A percentile compares a stretch with the other conserved stretches of the same genome.
Evolutionary conservation across 2,888 invertebrate genomes (phyloP).

Genomic region (Euspilapteryx auroguttella): DNA sequence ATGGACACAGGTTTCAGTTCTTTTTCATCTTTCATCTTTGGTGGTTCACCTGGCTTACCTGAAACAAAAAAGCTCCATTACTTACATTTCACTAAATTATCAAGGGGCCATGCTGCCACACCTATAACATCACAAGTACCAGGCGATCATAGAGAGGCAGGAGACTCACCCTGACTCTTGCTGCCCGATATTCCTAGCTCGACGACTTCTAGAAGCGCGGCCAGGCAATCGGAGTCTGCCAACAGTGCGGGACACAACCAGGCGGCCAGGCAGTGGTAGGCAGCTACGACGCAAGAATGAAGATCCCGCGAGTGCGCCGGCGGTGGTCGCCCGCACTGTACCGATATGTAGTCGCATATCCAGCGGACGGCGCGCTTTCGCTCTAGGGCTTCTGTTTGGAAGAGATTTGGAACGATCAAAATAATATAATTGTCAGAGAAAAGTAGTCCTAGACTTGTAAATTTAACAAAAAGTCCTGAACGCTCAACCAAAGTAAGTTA

Average conservation of each 20-base stretch:
- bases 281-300: conserved; percentile 92
- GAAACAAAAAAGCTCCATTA: too few relatives aligned
- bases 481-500: too few relatives aligned
- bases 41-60: conserved; percentile 82
- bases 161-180: conserved; percentile 71
- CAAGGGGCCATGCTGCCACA: too few relatives aligned
- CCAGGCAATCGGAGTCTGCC: conserved; percentile 88
- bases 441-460: too few relatives aligned
- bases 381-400: conserved; percentile 75
- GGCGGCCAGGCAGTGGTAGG: conserved; percentile 87
- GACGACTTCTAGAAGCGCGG: conserved; percentile 93
- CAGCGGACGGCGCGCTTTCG: conserved; percentile 93
- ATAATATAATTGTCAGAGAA: not conserved
- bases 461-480: too few relatives aligned
- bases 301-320: conserved; percentile 92
- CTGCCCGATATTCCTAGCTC: conserved; percentile 97
- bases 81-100: too few relatives aligned
- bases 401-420: conserved; percentile 12
- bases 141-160: not conserved
- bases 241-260: conserved; percentile 93
- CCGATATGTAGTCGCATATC: conserved; percentile 97
- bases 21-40: conserved; percentile 94
- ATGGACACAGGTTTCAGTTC: conserved; percentile 96
- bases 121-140: conserved; percentile 2
- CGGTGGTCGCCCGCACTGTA: conserved; percentile 93